Base-by-base conservation (phyloP, 2,888 invertebrate genomes). In the Trissolcus japonicus region DNA sequence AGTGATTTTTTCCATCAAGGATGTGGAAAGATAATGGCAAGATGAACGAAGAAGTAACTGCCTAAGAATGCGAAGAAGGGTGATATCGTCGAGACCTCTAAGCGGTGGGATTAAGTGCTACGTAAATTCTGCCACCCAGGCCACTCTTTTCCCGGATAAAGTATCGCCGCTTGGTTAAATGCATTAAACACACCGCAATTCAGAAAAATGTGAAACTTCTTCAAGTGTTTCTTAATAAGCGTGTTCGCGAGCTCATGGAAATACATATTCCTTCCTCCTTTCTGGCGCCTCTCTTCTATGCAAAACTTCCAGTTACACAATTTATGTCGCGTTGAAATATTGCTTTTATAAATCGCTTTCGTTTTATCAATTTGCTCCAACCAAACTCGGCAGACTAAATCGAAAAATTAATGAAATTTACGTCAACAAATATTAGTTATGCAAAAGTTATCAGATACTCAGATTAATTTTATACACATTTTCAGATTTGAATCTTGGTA, bases 41-140 rank as follows among this genome's bases (percentile, higher is more conserved):
- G 67, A 67, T 59, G 57, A 63, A 67, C 67, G 67, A 74, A 74
- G 67, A 56, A 68, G 57, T 57, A 74, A 74, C 57, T 74, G 71
- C 74, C 53, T 63, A 78, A 82, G 83, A 82, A 83, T 82, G 81
- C 82, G 82, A 82, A 84, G 85, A 83, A 80, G 82, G 83, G 84
- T 82, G 82, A 82, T 82, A 84, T 83, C 83, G 81, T 83, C 81
- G 81, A 82, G 85, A 83, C 83, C 85, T 81, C 83, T 87, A 87
- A 88, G 86, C 85, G 83, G 84, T 78, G 75, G 86, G 87, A 88
- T 88, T 87, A 87, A 88, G 87, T 86, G 87, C 86, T 87, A 86
- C 87, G 87, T 87, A 87, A 88, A 88, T 87, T 87, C 86, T 87
- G 82, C 81, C 81, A 72, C 80, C 80, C 79, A 66, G 76, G 76